Conservation (phyloP, 2,888 invertebrate genomes). For the Plemyria rubiginata region DNA sequence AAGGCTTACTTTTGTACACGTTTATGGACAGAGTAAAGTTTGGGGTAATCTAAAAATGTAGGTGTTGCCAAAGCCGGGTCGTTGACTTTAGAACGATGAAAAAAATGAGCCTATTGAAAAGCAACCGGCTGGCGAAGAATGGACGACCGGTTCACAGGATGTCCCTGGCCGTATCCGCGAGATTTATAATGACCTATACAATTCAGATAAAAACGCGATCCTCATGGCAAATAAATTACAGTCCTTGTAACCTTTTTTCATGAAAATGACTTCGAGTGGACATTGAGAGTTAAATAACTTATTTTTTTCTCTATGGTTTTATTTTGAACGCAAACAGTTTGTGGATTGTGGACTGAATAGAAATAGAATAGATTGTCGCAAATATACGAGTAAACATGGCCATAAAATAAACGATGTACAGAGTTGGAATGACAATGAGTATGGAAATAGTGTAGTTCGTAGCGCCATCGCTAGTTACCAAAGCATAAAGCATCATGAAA, state of each 20-base stretch:
- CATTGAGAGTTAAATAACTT: slow-evolving; percentile 7
- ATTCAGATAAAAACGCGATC: slow-evolving; percentile 22
- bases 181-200: slow-evolving; percentile 37
- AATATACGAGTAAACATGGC: slow-evolving; percentile 22
- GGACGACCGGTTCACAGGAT: slow-evolving; percentile 53
- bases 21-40: slow-evolving; percentile 36
- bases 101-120: slow-evolving; percentile 49
- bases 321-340: neutral
- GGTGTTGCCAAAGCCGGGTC: slow-evolving; percentile 43
- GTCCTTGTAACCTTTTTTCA: neutral
- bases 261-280: slow-evolving; percentile 1
- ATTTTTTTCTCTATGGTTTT: slow-evolving; percentile 11
- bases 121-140: slow-evolving; percentile 41
- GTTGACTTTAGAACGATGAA: slow-evolving; percentile 38
- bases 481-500: neutral
- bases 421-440: slow-evolving; percentile 21
- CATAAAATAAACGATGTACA: slow-evolving; percentile 20
- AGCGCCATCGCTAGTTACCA: slow-evolving; percentile 1
- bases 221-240: slow-evolving; percentile 11
- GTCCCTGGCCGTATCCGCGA: slow-evolving; percentile 46
- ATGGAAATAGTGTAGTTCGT: neutral
- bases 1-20: slow-evolving; percentile 29
- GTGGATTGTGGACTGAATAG: slow-evolving; percentile 11
- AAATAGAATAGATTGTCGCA: slow-evolving; percentile 16
- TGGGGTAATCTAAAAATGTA: slow-evolving; percentile 38